phyloP scores from a whole-genome alignment of 2,888 invertebrate genomes.

The Orthosia gothica region DNA sequence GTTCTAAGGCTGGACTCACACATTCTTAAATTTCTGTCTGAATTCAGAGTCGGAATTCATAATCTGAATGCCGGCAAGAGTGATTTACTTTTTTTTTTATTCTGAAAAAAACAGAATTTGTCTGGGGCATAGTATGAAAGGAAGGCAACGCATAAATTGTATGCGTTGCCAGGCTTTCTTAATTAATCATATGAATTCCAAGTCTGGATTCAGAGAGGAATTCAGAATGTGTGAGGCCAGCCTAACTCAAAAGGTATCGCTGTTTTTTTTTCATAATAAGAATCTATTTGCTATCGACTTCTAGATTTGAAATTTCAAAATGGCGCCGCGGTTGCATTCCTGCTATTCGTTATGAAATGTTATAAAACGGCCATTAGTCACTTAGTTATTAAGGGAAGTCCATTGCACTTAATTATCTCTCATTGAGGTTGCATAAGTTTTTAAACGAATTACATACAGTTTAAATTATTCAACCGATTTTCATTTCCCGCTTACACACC shows the following conservation, averaged over 20 bases:
- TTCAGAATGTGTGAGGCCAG: too few relatives aligned
- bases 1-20: too few relatives aligned
- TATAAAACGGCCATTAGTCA: conserved; percentile 37
- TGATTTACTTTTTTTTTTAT: too few relatives aligned
- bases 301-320: conserved; percentile 14
- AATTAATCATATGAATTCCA: too few relatives aligned
- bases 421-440: conserved; percentile 32
- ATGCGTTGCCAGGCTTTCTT: too few relatives aligned
- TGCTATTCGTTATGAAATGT: conserved; percentile 14
- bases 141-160: too few relatives aligned
- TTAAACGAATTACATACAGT: conserved; percentile 14
- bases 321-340: conserved; percentile 3
- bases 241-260: neutral
- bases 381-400: conserved; percentile 32
- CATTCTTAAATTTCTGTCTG: too few relatives aligned
- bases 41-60: too few relatives aligned
- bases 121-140: too few relatives aligned
- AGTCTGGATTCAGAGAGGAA: too few relatives aligned
- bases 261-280: conserved; percentile 23
- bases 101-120: too few relatives aligned
- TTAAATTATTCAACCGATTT: conserved; percentile 38
- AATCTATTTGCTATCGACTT: neutral
- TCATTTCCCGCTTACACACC: conserved; percentile 46
- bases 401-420: conserved; percentile 35
- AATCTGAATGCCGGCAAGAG: too few relatives aligned